These are phyloP conservation scores for Cantharis rufa DNA, from an alignment of 2,888 invertebrate genomes.

Conservation along the genomic window DNA sequence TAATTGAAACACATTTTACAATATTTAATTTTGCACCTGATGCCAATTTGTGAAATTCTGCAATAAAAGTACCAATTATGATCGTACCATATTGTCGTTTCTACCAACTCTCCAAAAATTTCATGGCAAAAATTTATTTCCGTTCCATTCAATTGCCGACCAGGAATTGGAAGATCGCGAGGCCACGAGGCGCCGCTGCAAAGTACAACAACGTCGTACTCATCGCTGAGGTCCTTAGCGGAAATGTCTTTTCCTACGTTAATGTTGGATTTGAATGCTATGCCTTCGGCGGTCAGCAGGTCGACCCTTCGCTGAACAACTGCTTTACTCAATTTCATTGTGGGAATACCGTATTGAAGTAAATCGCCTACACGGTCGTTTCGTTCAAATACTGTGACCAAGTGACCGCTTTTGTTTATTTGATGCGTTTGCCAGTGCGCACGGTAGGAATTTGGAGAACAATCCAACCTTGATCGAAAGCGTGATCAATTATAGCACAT, in stretches of 20 bases:
- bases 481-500: slow-evolving; percentile 97
- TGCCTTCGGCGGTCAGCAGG: slow-evolving; percentile 85
- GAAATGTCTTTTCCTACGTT: slow-evolving; percentile 91
- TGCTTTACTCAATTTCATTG: slow-evolving; percentile 96
- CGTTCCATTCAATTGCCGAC: slow-evolving; percentile 85
- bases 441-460: slow-evolving; percentile 63
- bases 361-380: slow-evolving; percentile 95
- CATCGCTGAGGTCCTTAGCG: slow-evolving; percentile 68
- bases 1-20: no score
- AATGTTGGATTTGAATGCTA: slow-evolving; percentile 81
- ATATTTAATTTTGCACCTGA: no score
- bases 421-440: slow-evolving; percentile 71
- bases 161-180: slow-evolving; percentile 83
- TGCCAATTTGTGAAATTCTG: no score
- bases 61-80: no score
- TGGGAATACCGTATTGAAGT: slow-evolving; percentile 97
- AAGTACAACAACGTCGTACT: slow-evolving; percentile 83
- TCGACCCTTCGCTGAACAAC: slow-evolving; percentile 89
- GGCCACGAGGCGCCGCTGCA: slow-evolving; percentile 97
- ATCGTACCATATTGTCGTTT: slow-evolving; percentile 83
- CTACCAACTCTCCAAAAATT: slow-evolving; percentile 96
- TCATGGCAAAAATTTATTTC: slow-evolving; percentile 99
- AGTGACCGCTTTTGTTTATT: slow-evolving; percentile 94
- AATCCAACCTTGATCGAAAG: slow-evolving; percentile 96
- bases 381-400: slow-evolving; percentile 93